Base-by-base conservation (phyloP, 2,888 invertebrate species). In the Xylota segnis region DNA sequence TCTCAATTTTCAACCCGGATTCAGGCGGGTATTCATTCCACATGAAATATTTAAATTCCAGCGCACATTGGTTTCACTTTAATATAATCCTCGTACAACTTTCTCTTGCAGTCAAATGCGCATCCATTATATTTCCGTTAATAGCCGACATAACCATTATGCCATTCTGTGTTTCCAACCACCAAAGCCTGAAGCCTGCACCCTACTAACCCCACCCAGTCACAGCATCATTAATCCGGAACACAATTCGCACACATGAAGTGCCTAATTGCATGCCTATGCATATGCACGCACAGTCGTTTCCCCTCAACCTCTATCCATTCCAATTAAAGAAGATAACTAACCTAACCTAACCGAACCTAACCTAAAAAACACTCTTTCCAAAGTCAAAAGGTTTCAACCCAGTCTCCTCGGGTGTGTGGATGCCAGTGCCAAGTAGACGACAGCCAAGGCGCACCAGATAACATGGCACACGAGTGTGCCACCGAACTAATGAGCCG, bases 311-410 rank as follows among this genome's bases (percentile, higher is more conserved):
- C 32, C 4, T 16, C 27, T 29, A 54, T 56, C 23, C 45, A 74
- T 79, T 84, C 83, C 75, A 84, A 79, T 84, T 84, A 79, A 79
- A 45, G 58, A 56, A 70, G 63, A 84, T 84, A 84, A 77, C 76
- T 72, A 77, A 79, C 74, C 72, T 70, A 83, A 78, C 43, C 43
- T 43, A 43, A 37, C 68, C 78, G 74, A 74, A 23, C 23, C 23
- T 23, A 23, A 23, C 23, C 23, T 23, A 84, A 78, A 70, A 66
- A 72, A 71, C 63, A 74, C 52, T 59, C 70, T 79, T 84, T 70
- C 68, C 83, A 84, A 84, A 84, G 83, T 75, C 74, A 58, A 70
- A 79, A 79, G 70, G 68, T 50, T 61, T 52, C 65, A 71, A 27
- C 52, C 29, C 23, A 68, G 47, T 32, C 45, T 50, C 18, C 34